A percentile compares a stretch with the other conserved stretches of the same genome.
Conservation (phyloP, 1,140 invertebrate species). For the Drusus annulatus region DNA sequence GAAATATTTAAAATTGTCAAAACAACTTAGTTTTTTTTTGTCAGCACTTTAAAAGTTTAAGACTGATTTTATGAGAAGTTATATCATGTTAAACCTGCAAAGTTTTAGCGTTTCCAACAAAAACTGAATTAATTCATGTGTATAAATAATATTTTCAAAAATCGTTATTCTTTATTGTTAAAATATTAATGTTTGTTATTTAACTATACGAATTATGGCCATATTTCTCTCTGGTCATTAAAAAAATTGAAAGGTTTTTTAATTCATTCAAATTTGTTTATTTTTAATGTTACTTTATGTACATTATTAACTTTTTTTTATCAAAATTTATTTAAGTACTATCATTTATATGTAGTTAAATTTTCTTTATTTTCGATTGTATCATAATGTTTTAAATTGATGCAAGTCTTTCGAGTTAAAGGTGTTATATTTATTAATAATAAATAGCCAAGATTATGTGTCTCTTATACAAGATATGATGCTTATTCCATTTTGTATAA, state of each 20-base stretch:
- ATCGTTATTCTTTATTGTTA: slow-evolving; percentile 5
- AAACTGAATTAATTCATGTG: not conserved
- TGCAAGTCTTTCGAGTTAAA: not conserved
- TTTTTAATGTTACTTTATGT: not conserved
- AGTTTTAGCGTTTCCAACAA: not conserved
- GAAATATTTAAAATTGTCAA: too few species aligned
- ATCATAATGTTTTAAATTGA: not conserved
- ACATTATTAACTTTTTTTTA: not conserved
- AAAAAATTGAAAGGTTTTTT: not conserved
- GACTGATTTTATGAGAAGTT: too few species aligned
- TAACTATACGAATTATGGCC: not conserved
- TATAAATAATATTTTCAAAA: slow-evolving; percentile 14
- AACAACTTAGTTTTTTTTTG: too few species aligned
- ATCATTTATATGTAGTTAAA: not conserved
- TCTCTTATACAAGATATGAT: not conserved
- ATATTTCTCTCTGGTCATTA: slow-evolving; percentile 16
- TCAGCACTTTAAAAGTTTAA: too few species aligned
- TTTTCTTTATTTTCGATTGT: not conserved
- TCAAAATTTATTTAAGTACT: not conserved
- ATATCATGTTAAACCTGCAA: too few species aligned
- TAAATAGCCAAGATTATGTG: not conserved
- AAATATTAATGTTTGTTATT: slow-evolving; percentile 13
- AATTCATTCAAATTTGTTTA: not conserved
- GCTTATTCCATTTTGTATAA: too few species aligned
- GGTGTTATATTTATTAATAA: slow-evolving; percentile 1